phyloP scores from a whole-genome alignment of 2,797 vertebrate genomes.

The Okamejei kenojei region DNA sequence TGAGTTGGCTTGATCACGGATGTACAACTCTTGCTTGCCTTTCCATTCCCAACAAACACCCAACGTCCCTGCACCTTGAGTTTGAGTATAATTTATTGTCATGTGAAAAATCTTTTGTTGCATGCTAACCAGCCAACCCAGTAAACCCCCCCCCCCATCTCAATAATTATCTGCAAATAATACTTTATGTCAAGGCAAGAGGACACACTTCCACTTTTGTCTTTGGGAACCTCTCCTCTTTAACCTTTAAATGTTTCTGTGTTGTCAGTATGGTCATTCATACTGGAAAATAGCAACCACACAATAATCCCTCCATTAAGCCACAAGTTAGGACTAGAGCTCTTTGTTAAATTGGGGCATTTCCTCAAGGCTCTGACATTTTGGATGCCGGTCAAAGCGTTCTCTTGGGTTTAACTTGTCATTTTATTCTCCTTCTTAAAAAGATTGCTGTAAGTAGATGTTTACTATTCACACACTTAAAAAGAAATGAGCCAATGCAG shows the following conservation, averaged over 20 bases:
- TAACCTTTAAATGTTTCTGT: not conserved
- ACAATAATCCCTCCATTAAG: not conserved
- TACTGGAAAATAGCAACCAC: not conserved
- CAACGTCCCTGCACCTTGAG: no score
- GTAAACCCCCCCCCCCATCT: no score
- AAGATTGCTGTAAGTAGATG: not conserved
- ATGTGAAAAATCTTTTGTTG: no score
- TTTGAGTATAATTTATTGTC: no score
- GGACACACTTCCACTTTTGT: not conserved
- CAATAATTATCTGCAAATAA: not conserved
- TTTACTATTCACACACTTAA: constrained; percentile 5
- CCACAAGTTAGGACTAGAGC: not conserved
- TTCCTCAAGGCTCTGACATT: not conserved
- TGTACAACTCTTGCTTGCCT: not conserved
- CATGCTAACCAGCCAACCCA: not conserved
- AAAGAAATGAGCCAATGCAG: constrained; percentile 27
- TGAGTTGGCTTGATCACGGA: no score
- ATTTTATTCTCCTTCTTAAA: not conserved
- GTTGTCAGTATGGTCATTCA: not conserved
- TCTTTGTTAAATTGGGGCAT: not conserved
- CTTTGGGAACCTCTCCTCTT: not conserved
- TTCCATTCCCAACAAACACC: no score
- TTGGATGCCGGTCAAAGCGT: not conserved
- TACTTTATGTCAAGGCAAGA: not conserved
- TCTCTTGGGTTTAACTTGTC: not conserved